phyloP scores from a whole-genome alignment of 2,888 invertebrate genomes.

The Choristoneura rosaceana region DNA sequence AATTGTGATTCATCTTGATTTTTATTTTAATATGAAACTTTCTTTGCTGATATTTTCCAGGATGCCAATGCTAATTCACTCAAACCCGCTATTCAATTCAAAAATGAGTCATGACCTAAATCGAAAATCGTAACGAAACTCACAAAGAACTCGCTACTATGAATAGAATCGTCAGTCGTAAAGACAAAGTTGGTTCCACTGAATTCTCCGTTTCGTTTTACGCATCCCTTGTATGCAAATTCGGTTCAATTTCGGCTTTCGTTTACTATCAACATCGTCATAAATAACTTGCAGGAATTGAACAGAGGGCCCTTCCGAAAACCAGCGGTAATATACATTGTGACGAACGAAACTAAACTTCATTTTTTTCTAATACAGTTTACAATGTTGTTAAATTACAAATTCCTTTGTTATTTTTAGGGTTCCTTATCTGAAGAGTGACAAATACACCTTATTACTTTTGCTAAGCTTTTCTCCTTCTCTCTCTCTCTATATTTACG shows the following conservation, averaged over 20 bases:
- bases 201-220: constrained; percentile 46
- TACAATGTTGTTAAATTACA: constrained; percentile 41
- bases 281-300: constrained; percentile 61
- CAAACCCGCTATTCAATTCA: constrained; percentile 54
- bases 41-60: neutral
- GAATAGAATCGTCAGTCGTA: constrained; percentile 55
- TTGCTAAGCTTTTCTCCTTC: no score
- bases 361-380: constrained; percentile 37
- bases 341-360: constrained; percentile 51
- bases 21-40: neutral
- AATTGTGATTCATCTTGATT: no score
- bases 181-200: constrained; percentile 46
- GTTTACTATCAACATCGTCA: constrained; percentile 61
- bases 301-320: constrained; percentile 50
- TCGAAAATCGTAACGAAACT: constrained; percentile 48
- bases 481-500: no score
- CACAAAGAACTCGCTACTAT: constrained; percentile 49
- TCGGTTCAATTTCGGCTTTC: constrained; percentile 63
- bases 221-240: constrained; percentile 74
- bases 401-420: constrained; percentile 22
- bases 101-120: constrained; percentile 52
- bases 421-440: no score
- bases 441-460: no score
- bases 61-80: neutral
- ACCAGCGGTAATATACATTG: constrained; percentile 49